Percentiles rank a stretch among this genome's conserved stretches.
Evolutionary conservation across 2,113 vertebrate genomes (phyloP).

Genomic region (Salvelinus namaycush): DNA sequence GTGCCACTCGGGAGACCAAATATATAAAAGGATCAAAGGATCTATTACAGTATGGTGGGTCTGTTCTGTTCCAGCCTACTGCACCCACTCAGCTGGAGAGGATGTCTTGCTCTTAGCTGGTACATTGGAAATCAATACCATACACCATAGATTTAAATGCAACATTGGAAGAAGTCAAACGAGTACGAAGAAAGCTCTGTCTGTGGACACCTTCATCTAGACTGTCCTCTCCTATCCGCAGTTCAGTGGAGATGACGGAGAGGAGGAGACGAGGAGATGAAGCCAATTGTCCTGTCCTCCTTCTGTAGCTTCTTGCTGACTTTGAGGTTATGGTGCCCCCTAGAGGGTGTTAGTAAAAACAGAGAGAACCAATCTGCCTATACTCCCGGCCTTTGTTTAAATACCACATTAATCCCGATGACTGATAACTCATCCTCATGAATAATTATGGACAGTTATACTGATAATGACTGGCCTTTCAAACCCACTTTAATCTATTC

Average conservation of each 20-base stretch:
- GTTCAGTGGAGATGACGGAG: too few relatives aligned
- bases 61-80: constrained; percentile 15
- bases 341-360: constrained; percentile 42
- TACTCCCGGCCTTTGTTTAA: background rate
- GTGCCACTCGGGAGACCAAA: too few relatives aligned
- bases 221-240: background rate
- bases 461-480: background rate
- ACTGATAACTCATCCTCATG: background rate
- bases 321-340: constrained; percentile 57
- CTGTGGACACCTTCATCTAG: constrained; percentile 9
- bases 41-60: constrained; percentile 31
- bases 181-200: background rate
- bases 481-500: background rate
- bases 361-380: background rate
- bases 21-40: constrained; percentile 56
- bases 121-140: constrained; percentile 51
- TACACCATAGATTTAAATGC: constrained; percentile 32
- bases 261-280: background rate
- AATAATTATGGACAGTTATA: constrained; percentile 1
- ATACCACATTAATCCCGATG: background rate
- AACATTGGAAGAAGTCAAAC: constrained; percentile 12
- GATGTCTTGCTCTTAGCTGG: constrained; percentile 38
- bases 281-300: background rate
- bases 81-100: background rate
- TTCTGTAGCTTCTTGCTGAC: background rate